phyloP scores from a whole-genome alignment of 2,888 invertebrate genomes.

The Hirudinaria manillensis region DNA sequence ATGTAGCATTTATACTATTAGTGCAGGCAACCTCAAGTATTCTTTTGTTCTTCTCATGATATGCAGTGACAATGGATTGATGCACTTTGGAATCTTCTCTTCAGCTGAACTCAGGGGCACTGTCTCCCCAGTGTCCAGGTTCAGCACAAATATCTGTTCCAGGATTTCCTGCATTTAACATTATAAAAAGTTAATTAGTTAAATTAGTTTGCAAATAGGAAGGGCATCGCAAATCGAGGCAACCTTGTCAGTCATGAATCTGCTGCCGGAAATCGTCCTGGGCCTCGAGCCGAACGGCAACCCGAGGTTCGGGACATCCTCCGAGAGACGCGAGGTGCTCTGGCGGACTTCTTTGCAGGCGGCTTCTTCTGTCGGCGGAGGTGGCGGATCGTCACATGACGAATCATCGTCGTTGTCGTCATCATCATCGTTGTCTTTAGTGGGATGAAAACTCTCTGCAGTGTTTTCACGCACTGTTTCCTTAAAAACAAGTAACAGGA shows the following conservation, averaged over 20 bases:
- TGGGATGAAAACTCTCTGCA: neutral
- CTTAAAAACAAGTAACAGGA: too few species aligned
- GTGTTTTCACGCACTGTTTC: neutral
- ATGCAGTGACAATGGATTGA: conserved; percentile 87
- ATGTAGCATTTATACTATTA: neutral
- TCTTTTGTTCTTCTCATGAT: conserved; percentile 70
- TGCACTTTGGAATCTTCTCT: conserved; percentile 81
- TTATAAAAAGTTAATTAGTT: neutral
- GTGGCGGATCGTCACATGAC: conserved; percentile 5
- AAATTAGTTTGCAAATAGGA: neutral
- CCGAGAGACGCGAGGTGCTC: neutral
- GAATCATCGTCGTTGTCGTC: conserved; percentile 28
- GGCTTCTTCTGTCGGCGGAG: neutral
- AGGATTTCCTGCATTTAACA: conserved; percentile 67
- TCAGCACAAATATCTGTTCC: conserved; percentile 69
- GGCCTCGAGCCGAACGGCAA: conserved; percentile 40
- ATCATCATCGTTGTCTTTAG: conserved; percentile 8
- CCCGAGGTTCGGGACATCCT: neutral
- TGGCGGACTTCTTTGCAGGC: neutral
- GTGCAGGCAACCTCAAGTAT: conserved; percentile 62
- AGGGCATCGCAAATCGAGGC: neutral
- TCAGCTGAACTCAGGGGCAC: conserved; percentile 90
- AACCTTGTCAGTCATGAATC: conserved; percentile 73
- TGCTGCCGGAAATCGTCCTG: conserved; percentile 75
- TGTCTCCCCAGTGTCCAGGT: conserved; percentile 71